Conservation (phyloP, 2,888 invertebrate species). For the Parnassius mnemosyne region DNA sequence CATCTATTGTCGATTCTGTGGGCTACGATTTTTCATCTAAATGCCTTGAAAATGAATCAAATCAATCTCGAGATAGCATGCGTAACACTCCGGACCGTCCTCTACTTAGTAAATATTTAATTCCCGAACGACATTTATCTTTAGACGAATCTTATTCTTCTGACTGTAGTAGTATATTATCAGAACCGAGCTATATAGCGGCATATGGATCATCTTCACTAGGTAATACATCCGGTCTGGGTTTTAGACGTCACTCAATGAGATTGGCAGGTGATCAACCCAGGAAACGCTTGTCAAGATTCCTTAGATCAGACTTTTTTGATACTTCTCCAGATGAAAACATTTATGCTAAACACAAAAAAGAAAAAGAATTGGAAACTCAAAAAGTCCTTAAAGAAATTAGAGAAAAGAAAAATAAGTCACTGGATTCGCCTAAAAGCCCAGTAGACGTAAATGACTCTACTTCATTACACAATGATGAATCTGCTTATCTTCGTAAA, state of each 20-base stretch:
- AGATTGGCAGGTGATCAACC: slow-evolving; percentile 60
- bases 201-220: slow-evolving; percentile 51
- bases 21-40: slow-evolving; percentile 31
- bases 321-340: slow-evolving; percentile 85
- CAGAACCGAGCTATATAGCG: slow-evolving; percentile 66
- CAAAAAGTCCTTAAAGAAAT: slow-evolving; percentile 85
- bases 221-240: slow-evolving; percentile 33
- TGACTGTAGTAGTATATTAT: slow-evolving; percentile 53
- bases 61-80: slow-evolving; percentile 41
- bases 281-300: slow-evolving; percentile 85
- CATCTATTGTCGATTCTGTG: slow-evolving; percentile 28
- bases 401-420: slow-evolving; percentile 80
- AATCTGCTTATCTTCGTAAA: slow-evolving; percentile 47
- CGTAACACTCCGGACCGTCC: slow-evolving; percentile 74
- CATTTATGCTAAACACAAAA: slow-evolving; percentile 81
- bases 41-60: slow-evolving; percentile 29
- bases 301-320: slow-evolving; percentile 89
- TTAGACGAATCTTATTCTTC: slow-evolving; percentile 57
- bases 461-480: slow-evolving; percentile 47
- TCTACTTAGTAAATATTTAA: slow-evolving; percentile 79
- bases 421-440: slow-evolving; percentile 53
- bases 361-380: slow-evolving; percentile 84
- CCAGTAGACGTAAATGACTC: slow-evolving; percentile 45
- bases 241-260: slow-evolving; percentile 54
- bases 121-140: slow-evolving; percentile 62